Conservation (phyloP, 2,113 vertebrate genomes). For the Chloropsis cyanopogon region DNA sequence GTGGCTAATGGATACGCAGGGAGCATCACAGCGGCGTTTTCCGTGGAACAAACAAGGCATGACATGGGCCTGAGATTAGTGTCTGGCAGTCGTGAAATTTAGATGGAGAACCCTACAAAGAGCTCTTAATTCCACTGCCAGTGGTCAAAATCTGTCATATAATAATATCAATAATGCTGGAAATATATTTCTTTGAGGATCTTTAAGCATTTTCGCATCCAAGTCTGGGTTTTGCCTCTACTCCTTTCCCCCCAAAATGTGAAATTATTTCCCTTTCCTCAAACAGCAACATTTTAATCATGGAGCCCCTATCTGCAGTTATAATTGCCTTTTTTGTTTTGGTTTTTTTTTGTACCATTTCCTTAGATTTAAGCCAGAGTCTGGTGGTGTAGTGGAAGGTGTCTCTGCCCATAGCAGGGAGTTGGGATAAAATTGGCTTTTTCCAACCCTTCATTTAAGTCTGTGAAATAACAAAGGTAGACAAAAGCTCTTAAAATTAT, state of each 20-base stretch:
- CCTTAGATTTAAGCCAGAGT: background rate
- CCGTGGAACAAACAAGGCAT: background rate
- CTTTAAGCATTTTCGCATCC: background rate
- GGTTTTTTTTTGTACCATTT: background rate
- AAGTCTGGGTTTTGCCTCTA: background rate
- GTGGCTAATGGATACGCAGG: background rate
- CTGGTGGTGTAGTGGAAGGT: background rate
- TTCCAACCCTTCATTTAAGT: background rate
- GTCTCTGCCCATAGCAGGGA: background rate
- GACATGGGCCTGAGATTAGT: background rate
- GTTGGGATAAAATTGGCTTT: background rate
- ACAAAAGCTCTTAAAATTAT: background rate
- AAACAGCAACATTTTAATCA: fast-evolving
- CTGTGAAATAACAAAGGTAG: background rate
- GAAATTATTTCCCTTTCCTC: background rate
- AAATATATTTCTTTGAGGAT: background rate
- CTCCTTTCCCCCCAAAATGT: background rate
- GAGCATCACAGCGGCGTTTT: background rate
- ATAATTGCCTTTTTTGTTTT: background rate
- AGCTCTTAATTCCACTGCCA: background rate
- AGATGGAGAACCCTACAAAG: background rate
- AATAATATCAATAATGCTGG: background rate
- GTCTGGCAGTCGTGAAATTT: background rate
- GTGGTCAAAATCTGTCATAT: background rate
- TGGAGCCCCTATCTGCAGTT: background rate